Base-by-base conservation (phyloP, 2,797 vertebrate species). In the Myotis planiceps region DNA sequence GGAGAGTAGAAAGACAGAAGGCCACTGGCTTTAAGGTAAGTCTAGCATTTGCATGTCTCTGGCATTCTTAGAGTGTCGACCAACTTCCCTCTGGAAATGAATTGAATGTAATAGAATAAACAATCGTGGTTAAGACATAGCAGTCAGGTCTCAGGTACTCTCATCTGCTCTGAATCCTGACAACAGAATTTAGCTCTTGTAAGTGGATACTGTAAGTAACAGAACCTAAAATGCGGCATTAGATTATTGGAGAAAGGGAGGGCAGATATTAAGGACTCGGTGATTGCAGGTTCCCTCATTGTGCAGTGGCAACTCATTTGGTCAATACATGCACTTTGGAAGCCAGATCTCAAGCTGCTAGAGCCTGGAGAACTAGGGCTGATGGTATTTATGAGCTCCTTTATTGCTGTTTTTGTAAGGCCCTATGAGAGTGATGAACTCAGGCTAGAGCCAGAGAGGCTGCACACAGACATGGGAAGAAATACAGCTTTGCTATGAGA, bases 91-190 rank as follows among this genome's bases (percentile, higher is more conserved):
- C 47, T 66, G 27, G 37, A 32, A 74, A 74, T 86, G 58, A 60
- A 60, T 74, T 96, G 94, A 93, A 72, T 83, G 10, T 75, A 85
- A 27, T 55, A 69, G 45, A 74, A 83, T 88, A 92, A 96, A 49
- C 5, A 9, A 12, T 71, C 65, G 18, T 87, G 23, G 65, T 92
- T 90, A 92, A 84, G 60, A 58, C 32, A 32, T 18, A 79, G 23
- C 12, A 75, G 18, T 85, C 29, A 65, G 55, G 5, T 58, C 58
- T 88, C 4, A 13, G 32, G 65, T 87, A 91, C 23, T 65, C 39
- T 85, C 15, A 81, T 55, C 29, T 81, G 29, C 65, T 92, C 25
- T 45, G 94, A 95, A 85, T 81, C 14, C n/a, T n/a, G 76, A 84
- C 39, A 88, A 42, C 42, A 90, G 47, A 92, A 60, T 58, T 82